Base-by-base conservation (phyloP, 2,797 vertebrate genomes). In the Pogonophryne albipinna region DNA sequence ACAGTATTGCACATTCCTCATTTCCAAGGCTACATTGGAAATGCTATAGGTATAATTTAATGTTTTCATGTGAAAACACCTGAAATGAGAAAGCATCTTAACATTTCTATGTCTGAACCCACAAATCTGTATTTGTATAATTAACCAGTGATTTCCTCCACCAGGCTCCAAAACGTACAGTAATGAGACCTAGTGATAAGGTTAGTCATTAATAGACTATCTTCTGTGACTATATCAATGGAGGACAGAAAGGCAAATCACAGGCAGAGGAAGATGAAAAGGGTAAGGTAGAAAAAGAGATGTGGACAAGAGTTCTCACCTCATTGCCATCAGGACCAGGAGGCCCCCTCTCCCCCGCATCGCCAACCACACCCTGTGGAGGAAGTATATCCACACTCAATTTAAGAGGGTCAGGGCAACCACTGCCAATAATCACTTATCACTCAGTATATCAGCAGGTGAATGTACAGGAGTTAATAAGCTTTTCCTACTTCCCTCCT, bases 311-410 rank as follows among this genome's bases (percentile, higher is more conserved):
- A 14, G 38, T 63, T 95, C 95, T 95, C 93, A 99, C 98, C 93
- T 97, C 95, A 82, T 91, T 96, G 60, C 98, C 97, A 79, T 99
- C 97, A 70, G 96, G 94, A 86, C 98, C 98, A 38, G 96, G 94
- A 17, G 95, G 93, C 3, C 97, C 97, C 91, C 97, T 95, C 14
- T 96, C 97, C 19, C 97, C 98, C 17, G 90, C 93, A 74, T 96
- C 96, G 75, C 98, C 98, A 31, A 95, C 92, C 80, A 96, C 94
- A 69, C 97, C 98, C 98, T 97, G 82, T 19, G 59, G 71, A 78
- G 60, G 16, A 75, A 82, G 78, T 4, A 86, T 4, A 85, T 47
- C 15, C 13, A 66, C 31, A 15, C 45, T 80, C n/a, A 76, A 4
- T 66, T 50, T 7, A 63, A 15, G n/a, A 73, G 73, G 3, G 8